Evolutionary conservation across 2,113 vertebrate species (phyloP).

Genomic region (Osmerus eperlanus): DNA sequence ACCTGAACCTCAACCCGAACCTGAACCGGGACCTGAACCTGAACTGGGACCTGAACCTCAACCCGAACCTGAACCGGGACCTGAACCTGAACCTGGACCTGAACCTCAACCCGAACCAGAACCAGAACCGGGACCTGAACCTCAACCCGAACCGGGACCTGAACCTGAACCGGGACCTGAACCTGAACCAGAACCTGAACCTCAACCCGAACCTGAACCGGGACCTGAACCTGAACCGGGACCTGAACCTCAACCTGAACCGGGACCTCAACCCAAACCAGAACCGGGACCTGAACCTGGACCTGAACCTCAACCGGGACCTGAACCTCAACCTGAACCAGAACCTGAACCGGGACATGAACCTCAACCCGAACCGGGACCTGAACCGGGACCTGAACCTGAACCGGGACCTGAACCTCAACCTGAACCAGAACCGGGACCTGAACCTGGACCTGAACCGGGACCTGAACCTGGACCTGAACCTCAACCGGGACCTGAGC

Average conservation of each 20-base stretch:
- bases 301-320: too few relatives aligned
- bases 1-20: too few relatives aligned
- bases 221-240: too few relatives aligned
- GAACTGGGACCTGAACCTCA: too few relatives aligned
- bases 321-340: too few relatives aligned
- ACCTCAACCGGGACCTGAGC: background rate
- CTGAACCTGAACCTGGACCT: background rate
- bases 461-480: background rate
- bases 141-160: background rate
- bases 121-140: slow-evolving; percentile 8
- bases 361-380: too few relatives aligned
- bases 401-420: background rate
- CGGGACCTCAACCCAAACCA: background rate
- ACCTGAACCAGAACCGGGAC: background rate
- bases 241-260: too few relatives aligned
- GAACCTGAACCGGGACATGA: background rate
- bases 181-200: too few relatives aligned
- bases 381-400: background rate
- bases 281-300: too few relatives aligned
- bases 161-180: background rate
- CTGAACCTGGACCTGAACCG: background rate
- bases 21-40: too few relatives aligned
- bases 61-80: background rate
- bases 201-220: too few relatives aligned
- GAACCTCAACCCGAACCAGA: background rate